These are phyloP conservation scores for Todus mexicanus DNA, from an alignment of 2,797 vertebrate genomes.

Conservation along the genomic window DNA sequence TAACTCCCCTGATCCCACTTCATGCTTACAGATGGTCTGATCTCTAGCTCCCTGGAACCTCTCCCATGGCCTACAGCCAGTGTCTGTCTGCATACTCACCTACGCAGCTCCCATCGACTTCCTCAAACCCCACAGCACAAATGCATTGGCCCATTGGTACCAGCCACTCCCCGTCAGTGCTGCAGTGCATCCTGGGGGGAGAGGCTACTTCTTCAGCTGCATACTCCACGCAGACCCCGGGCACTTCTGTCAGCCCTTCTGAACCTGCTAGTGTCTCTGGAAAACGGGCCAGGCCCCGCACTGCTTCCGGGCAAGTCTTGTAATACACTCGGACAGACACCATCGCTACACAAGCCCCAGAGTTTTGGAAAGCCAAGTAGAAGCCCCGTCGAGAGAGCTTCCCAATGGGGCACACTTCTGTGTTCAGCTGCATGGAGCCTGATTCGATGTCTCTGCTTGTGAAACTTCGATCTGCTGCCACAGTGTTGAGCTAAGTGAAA, in stretches of 20 bases:
- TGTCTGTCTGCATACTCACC: slow-evolving; percentile 62
- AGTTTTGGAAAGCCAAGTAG: slow-evolving; percentile 80
- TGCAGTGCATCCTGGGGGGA: slow-evolving; percentile 75
- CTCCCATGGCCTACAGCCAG: neutral
- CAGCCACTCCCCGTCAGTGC: slow-evolving; percentile 73
- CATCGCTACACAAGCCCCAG: slow-evolving; percentile 73
- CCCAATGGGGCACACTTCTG: slow-evolving; percentile 67
- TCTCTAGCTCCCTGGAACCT: neutral
- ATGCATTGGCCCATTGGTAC: slow-evolving; percentile 70
- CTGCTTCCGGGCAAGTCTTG: slow-evolving; percentile 68
- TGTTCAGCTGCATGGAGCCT: slow-evolving; percentile 69
- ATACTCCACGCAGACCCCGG: slow-evolving; percentile 59
- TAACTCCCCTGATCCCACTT: neutral
- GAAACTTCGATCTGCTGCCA: slow-evolving; percentile 78
- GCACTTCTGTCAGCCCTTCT: slow-evolving; percentile 63
- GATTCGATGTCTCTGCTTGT: slow-evolving; percentile 69
- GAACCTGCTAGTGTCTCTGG: slow-evolving; percentile 69
- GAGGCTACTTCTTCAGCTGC: slow-evolving; percentile 51
- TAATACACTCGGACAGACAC: slow-evolving; percentile 78
- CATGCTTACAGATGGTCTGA: neutral
- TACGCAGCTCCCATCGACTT: slow-evolving; percentile 55
- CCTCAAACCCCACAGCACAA: slow-evolving; percentile 73
- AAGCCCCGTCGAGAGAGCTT: slow-evolving; percentile 74
- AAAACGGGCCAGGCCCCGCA: slow-evolving; percentile 68
- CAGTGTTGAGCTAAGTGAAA: slow-evolving; percentile 69